Evolutionary conservation across 2,113 vertebrate genomes (phyloP), one percentile per base, ranked within the genome.

Genomic region (Castor canadensis): DNA sequence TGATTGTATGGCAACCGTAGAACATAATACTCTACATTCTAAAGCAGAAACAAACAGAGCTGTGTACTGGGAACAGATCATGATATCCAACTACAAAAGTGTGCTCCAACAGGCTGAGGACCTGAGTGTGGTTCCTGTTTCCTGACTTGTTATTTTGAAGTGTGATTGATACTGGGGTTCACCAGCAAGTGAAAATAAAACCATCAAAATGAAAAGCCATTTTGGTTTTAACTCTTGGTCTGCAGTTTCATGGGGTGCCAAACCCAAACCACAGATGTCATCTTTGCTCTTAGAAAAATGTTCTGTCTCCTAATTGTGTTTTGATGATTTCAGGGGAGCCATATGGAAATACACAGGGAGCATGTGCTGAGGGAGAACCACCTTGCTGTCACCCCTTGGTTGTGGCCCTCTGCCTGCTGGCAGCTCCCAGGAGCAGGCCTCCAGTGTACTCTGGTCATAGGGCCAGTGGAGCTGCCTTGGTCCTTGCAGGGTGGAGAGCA

Each of bases 21-120:
- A 92, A 84, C 88, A 93, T 82, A 96, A 54, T 24, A 94, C 26
- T 84, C 77, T 90, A 1, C 87, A 43, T 60, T 77, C 95, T 92
- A 96, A 93, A 95, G 96, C 87, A 93, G 98, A 98, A 97, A 98
- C 97, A 98, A 97, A 85, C 30, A 49, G 24, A 95, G 88, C 97
- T 98, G 98, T 98, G 97, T 98, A 90, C 81, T 93, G 30, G 5
- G 11, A 67, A 66, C 94, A 95, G 89, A 92, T 52, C 88, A 81
- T 85, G 96, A 90, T 93, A 95, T n/a, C 58, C 56, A 73, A 84
- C 26, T 95, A 95, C 77, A 93, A 35, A 98, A 86, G 66, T 47
- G 89, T 30, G 86, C n/a, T 72, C 87, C 56, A 24, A 22, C 22
- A 20, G 2, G 28, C 47, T 35, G 15, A 66, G 80, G 64, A 47